Conservation (phyloP, 2,888 invertebrate species). For the Dryocosmus kuriphilus region DNA sequence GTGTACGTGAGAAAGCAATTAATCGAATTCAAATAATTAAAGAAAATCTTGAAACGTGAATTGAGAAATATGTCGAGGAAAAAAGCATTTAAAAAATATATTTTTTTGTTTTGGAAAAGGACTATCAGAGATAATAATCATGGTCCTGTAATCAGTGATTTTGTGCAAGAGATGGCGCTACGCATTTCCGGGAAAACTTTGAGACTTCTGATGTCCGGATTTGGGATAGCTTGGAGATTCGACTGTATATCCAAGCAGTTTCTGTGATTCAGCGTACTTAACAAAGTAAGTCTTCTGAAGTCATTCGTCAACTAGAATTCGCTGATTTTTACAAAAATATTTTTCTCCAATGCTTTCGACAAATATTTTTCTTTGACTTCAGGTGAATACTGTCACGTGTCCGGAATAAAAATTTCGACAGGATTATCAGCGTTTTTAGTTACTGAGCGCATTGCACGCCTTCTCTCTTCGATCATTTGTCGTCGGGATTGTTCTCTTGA, state of each 20-base stretch:
- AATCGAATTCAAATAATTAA: no score
- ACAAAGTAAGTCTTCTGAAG: neutral
- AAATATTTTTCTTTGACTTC: constrained; percentile 7
- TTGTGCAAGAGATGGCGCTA: no score
- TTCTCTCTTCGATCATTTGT: constrained; percentile 88
- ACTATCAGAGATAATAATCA: no score
- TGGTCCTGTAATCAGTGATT: no score
- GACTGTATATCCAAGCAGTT: neutral
- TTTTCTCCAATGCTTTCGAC: neutral
- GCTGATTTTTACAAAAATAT: constrained; percentile 10
- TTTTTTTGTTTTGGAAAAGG: no score
- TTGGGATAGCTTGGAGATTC: no score
- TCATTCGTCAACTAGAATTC: constrained; percentile 11
- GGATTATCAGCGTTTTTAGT: constrained; percentile 64
- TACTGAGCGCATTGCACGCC: constrained; percentile 80
- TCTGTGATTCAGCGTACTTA: neutral
- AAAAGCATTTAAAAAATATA: no score
- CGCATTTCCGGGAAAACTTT: no score
- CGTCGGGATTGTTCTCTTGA: constrained; percentile 84
- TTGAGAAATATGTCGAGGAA: no score
- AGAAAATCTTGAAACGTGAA: no score
- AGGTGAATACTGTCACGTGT: constrained; percentile 70
- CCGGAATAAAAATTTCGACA: constrained; percentile 74
- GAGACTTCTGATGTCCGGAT: no score
- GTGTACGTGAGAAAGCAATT: no score